Percentiles rank a stretch among this genome's conserved stretches.
Conservation (phyloP, 2,113 vertebrate genomes). For the Neodontobutis hainanensis region DNA sequence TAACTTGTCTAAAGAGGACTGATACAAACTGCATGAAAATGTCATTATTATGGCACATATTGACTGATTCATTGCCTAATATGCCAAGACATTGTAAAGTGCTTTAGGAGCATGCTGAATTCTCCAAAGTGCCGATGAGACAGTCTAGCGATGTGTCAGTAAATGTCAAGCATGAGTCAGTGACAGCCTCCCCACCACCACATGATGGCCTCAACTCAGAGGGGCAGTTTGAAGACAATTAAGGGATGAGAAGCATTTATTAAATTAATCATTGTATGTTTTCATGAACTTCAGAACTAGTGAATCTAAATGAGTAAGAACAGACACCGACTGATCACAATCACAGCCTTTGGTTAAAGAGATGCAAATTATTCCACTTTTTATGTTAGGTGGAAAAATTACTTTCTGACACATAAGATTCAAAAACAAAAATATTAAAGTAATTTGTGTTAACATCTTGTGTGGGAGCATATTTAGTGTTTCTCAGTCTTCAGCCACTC, state of each 20-base stretch:
- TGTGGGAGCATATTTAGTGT: background rate
- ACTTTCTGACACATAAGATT: slow-evolving; percentile 8
- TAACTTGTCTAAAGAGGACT: no score
- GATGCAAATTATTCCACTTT: slow-evolving; percentile 13
- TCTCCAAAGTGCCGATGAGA: slow-evolving; percentile 2
- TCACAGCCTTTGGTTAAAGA: background rate
- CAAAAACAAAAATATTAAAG: background rate
- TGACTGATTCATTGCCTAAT: background rate
- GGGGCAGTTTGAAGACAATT: background rate
- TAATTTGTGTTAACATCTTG: background rate
- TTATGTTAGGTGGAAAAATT: slow-evolving; percentile 10
- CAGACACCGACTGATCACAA: background rate
- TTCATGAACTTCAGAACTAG: no score
- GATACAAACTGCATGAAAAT: background rate
- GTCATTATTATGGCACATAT: background rate
- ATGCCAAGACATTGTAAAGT: background rate
- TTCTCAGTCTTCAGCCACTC: slow-evolving; percentile 2
- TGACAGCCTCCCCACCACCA: slow-evolving; percentile 3
- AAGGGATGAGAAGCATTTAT: no score
- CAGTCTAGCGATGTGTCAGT: slow-evolving; percentile 16
- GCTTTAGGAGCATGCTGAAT: slow-evolving; percentile 3
- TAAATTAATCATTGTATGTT: no score
- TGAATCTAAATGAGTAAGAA: background rate
- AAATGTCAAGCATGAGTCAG: slow-evolving; percentile 52
- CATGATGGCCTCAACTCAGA: background rate